Percentiles rank a stretch among this genome's conserved stretches.
Conservation (phyloP, 2,888 invertebrate species). For the Tillus elongatus region DNA sequence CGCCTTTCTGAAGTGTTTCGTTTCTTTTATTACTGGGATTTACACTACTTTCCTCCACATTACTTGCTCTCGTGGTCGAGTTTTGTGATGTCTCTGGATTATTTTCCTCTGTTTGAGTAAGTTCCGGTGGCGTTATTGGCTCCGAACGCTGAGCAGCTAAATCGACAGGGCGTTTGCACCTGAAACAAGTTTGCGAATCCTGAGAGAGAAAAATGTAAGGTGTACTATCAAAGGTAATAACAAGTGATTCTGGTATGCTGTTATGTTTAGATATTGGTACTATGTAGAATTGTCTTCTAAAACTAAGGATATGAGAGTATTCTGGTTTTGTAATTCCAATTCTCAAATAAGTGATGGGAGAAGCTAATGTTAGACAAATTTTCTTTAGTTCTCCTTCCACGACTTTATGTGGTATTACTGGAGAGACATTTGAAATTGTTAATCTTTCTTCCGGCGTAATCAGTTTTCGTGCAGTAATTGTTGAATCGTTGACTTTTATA, state of each 20-base stretch:
- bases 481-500: slow-evolving; percentile 14
- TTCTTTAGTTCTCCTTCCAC: slow-evolving; percentile 16
- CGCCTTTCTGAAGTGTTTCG: no score
- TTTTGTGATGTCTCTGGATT: no score
- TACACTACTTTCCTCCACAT: no score
- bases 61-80: no score
- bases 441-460: slow-evolving; percentile 20
- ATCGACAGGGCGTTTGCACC: slow-evolving; percentile 19
- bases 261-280: no score
- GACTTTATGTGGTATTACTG: slow-evolving; percentile 19
- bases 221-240: slow-evolving; percentile 16
- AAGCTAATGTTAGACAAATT: slow-evolving; percentile 17
- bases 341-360: slow-evolving; percentile 20
- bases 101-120: not conserved
- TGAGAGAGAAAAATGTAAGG: slow-evolving; percentile 17
- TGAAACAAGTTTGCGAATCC: slow-evolving; percentile 22
- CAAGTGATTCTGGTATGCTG: no score
- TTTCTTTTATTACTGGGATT: no score
- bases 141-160: slow-evolving; percentile 13
- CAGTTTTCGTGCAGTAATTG: slow-evolving; percentile 16
- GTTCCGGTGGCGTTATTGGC: not conserved
- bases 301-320: slow-evolving; percentile 22
- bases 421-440: slow-evolving; percentile 25
- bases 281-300: slow-evolving; percentile 19
- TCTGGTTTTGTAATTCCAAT: no score